Conservation (phyloP, 2,888 invertebrate genomes). For the Ellobium chinense region DNA sequence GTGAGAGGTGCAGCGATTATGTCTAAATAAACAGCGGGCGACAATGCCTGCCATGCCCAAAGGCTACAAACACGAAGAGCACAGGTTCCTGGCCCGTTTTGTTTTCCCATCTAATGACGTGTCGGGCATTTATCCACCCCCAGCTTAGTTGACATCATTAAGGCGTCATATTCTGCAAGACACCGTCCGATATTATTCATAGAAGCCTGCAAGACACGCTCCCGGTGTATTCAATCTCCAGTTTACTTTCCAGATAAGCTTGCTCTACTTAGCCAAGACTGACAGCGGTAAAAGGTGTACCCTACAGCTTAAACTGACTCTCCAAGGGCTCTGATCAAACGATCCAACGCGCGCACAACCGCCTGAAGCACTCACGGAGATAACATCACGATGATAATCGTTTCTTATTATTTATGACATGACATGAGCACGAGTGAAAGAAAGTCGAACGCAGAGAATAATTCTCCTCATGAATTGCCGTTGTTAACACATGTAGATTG, state of each 20-base stretch:
- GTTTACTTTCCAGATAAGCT: constrained; percentile 35
- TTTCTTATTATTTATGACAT: too few relatives aligned
- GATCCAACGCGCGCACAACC: too few relatives aligned
- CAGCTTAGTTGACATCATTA: constrained; percentile 28
- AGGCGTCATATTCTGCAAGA: neutral
- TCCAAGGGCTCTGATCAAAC: too few relatives aligned
- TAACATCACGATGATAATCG: too few relatives aligned
- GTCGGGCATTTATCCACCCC: neutral
- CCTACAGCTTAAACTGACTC: constrained; percentile 28
- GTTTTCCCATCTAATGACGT: constrained; percentile 29
- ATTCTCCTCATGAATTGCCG: too few relatives aligned
- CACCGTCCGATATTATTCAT: too few relatives aligned
- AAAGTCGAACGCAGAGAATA: too few relatives aligned
- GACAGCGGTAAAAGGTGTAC: constrained; percentile 4
- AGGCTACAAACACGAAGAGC: neutral
- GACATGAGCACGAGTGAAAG: too few relatives aligned
- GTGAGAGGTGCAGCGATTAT: constrained; percentile 37
- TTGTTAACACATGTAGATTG: too few relatives aligned
- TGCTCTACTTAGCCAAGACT: neutral
- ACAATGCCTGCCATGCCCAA: constrained; percentile 11
- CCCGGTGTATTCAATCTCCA: constrained; percentile 28
- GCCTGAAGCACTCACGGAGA: too few relatives aligned
- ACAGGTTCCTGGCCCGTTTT: neutral
- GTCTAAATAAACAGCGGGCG: constrained; percentile 31
- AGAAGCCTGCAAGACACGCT: constrained; percentile 12